Evolutionary conservation across 1,140 invertebrate species (phyloP), one percentile per base, ranked within the genome.

Genomic region (Hylaeus anthracinus): DNA sequence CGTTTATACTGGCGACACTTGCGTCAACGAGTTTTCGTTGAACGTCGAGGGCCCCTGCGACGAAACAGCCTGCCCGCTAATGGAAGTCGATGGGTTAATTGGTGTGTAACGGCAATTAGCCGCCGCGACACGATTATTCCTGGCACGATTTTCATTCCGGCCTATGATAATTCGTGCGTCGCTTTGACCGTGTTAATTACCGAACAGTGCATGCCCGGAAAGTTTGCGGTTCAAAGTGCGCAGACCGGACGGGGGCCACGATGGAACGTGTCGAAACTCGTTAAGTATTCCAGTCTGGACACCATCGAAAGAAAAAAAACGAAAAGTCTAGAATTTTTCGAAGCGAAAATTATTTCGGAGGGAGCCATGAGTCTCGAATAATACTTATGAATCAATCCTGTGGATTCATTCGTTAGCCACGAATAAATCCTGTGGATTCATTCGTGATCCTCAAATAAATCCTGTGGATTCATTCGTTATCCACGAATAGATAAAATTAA

Each of bases 21-120:
- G 26, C 53, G 66, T 70, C 39, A 53, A 64, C 51, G 56, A 69
- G 65, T 75, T 72, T 56, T 45, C 73, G 61, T 55, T 37, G 65
- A 3, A 76, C 67, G 41, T 71, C 43, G 61, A 78, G 70, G 8
- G 63, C 72, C 43, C 26, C 26, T 26, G 55, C 79, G 45, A 69
- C 43, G 72, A 60, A 63, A 67, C 79, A 61, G 63, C 12, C 72
- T 48, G 41, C 63, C 45, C 64, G 43, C 48, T 86, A 86, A 86
- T 83, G 81, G 70, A 80, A 83, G 81, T 86, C 72, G 76, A 70
- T 43, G 73, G 72, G 77, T 86, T 86, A 86, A 87, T 87, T 86
- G 85, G 85, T 75, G 70, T 83, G 70, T 73, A 67, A 67, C 78
- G 51, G 77, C 73, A 86, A 86, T 86, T 86, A 86, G 56, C 78